Percentiles rank a stretch among this genome's conserved stretches.
Evolutionary conservation across 1,140 invertebrate species (phyloP).

Genomic region (Onthophagus taurus): DNA sequence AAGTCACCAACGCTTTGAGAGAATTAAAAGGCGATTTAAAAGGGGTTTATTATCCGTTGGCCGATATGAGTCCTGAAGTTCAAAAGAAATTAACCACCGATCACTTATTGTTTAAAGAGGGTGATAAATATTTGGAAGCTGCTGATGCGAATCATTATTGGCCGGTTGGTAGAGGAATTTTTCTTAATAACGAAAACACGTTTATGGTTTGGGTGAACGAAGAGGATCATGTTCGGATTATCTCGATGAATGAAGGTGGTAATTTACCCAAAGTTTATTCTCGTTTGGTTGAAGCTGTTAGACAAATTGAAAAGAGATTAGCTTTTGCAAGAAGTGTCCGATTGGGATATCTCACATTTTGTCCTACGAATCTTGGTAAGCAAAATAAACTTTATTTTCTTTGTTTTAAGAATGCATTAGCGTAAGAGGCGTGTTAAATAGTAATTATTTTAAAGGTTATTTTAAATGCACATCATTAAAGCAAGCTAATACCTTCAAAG

Average conservation of each 20-base stretch:
- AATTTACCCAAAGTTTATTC: conserved; percentile 47
- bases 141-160: conserved; percentile 69
- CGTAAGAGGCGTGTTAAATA: no score
- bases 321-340: conserved; percentile 50
- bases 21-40: conserved; percentile 50
- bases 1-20: conserved; percentile 34
- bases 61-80: conserved; percentile 55
- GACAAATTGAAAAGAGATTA: conserved; percentile 44
- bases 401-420: no score
- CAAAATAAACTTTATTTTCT: no score
- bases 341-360: conserved; percentile 63
- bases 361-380: conserved; percentile 53
- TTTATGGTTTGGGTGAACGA: conserved; percentile 71
- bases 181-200: conserved; percentile 60
- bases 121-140: conserved; percentile 55
- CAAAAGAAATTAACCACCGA: conserved; percentile 65
- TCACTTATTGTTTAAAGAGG: conserved; percentile 72
- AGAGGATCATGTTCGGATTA: conserved; percentile 67
- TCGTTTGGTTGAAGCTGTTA: conserved; percentile 49
- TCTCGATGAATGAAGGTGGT: conserved; percentile 61
- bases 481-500: no score
- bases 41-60: conserved; percentile 59
- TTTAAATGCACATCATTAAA: no score
- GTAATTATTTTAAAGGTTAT: no score
- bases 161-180: conserved; percentile 68